Evolutionary conservation across 2,113 vertebrate genomes (phyloP).

Genomic region (Paradisaea rubra): DNA sequence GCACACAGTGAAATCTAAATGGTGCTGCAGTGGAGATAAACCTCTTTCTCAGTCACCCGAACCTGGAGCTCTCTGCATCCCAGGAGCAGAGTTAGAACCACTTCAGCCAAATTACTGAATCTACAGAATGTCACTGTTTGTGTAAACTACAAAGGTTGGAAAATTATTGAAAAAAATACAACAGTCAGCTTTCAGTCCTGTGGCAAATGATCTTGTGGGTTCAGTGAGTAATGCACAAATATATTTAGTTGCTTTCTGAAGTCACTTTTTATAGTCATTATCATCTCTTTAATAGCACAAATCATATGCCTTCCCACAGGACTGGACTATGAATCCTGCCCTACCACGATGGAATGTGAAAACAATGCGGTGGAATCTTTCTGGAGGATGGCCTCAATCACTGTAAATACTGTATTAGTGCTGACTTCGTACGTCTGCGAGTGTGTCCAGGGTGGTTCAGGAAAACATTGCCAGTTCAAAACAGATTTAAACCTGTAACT

Average conservation of each 20-base stretch:
- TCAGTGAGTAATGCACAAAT: not conserved
- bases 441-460: not conserved
- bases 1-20: not conserved
- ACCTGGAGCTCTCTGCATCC: not conserved
- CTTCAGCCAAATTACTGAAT: not conserved
- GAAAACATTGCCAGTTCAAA: not conserved
- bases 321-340: slow-evolving; percentile 73
- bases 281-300: not conserved
- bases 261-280: not conserved
- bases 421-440: not conserved
- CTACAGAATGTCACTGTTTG: not conserved
- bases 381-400: slow-evolving; percentile 70
- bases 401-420: slow-evolving; percentile 33
- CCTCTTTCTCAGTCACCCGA: not conserved
- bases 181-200: not conserved
- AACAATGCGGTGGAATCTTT: slow-evolving; percentile 72
- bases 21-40: not conserved
- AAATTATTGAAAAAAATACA: not conserved
- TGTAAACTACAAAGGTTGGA: not conserved
- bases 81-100: not conserved
- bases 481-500: not conserved
- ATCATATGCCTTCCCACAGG: slow-evolving; percentile 17
- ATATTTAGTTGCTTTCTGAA: not conserved
- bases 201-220: not conserved
- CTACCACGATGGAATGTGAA: slow-evolving; percentile 64